Conservation (phyloP, 2,113 vertebrate species). For the Pygoscelis antarcticus region DNA sequence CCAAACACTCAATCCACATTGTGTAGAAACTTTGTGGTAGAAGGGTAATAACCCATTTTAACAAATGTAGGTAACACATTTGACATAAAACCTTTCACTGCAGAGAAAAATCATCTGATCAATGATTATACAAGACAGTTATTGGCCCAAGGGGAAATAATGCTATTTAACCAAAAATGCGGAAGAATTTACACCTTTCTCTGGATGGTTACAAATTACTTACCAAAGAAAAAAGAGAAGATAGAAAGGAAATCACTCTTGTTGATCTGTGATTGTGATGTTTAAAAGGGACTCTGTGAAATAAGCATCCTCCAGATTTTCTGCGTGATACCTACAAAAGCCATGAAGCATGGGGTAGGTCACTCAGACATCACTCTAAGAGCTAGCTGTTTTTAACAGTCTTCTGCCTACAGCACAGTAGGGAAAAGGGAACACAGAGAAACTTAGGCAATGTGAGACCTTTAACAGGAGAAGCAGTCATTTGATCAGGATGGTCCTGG, state of each 20-base stretch:
- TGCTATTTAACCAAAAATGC: not conserved
- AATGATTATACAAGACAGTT: not conserved
- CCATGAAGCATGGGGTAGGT: not conserved
- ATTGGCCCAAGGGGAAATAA: not conserved
- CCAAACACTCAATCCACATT: not conserved
- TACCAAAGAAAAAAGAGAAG: not conserved
- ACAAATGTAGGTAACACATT: not conserved
- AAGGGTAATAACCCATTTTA: not conserved
- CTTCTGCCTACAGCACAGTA: not conserved
- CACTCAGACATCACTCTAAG: not conserved
- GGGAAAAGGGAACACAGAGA: not conserved
- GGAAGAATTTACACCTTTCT: not conserved
- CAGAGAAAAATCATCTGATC: not conserved
- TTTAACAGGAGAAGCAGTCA: not conserved
- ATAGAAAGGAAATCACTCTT: not conserved
- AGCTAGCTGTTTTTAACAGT: not conserved
- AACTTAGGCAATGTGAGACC: not conserved
- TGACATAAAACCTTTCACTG: not conserved
- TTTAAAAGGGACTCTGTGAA: not conserved
- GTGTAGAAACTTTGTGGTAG: not conserved
- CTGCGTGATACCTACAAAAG: not conserved
- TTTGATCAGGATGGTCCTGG: not conserved
- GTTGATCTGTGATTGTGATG: not conserved
- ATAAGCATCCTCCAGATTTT: not conserved
- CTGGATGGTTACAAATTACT: not conserved